A percentile compares a stretch with the other conserved stretches of the same genome.
These are phyloP conservation scores for Dromius quadrimaculatus DNA, from an alignment of 2,888 invertebrate species.

Conservation along the genomic window DNA sequence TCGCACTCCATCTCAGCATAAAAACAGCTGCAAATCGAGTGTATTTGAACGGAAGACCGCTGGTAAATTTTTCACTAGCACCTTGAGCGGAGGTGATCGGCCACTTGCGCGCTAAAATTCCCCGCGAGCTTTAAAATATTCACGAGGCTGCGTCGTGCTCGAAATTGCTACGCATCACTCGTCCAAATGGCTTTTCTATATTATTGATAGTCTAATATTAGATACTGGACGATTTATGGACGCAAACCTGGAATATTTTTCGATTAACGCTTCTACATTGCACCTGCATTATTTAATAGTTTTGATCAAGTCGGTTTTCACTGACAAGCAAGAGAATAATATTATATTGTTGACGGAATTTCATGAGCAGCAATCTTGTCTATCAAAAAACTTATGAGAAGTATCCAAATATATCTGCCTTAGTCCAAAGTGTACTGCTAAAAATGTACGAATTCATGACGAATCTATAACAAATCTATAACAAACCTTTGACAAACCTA, in stretches of 20 bases:
- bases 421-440: no score
- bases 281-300: conserved; percentile 27
- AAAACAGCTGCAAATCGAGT: conserved; percentile 27
- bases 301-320: conserved; percentile 10
- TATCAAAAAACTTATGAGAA: no score
- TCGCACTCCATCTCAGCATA: conserved; percentile 11
- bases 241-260: conserved; percentile 40
- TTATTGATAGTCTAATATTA: conserved; percentile 40
- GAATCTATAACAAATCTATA: no score
- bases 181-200: conserved; percentile 33
- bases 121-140: conserved; percentile 44
- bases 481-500: no score
- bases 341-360: no score
- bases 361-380: no score
- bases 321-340: no score
- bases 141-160: conserved; percentile 32
- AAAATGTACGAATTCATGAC: no score
- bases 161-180: conserved; percentile 37
- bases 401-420: no score
- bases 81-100: conserved; percentile 19
- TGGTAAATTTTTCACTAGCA: conserved; percentile 38
- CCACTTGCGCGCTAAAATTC: conserved; percentile 45
- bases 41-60: conserved; percentile 33
- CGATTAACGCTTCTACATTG: conserved; percentile 32
- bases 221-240: conserved; percentile 37